These are phyloP conservation scores for Lathronympha strigana DNA, from an alignment of 2,888 invertebrate species.

Conservation along the genomic window DNA sequence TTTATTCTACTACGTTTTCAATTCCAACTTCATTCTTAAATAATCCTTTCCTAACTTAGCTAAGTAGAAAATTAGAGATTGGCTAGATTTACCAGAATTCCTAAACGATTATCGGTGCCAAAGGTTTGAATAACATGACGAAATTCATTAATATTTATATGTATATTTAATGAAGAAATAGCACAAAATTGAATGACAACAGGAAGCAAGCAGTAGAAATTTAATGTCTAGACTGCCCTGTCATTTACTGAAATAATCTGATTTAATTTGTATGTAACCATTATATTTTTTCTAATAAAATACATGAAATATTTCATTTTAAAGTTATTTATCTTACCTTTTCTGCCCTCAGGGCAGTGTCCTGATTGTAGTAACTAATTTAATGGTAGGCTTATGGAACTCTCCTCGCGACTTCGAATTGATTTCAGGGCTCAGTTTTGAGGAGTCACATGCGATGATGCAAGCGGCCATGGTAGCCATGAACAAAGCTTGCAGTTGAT, in stretches of 20 bases:
- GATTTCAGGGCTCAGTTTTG: too few species aligned
- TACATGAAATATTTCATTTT: constrained; percentile 23
- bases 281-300: constrained; percentile 42
- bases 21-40: background rate
- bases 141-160: constrained; percentile 13
- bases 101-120: constrained; percentile 40
- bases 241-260: constrained; percentile 32
- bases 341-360: background rate
- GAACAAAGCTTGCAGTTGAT: too few species aligned
- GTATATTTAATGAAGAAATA: constrained; percentile 23
- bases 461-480: too few species aligned
- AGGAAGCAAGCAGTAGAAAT: background rate
- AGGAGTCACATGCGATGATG: too few species aligned
- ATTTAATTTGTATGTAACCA: constrained; percentile 38
- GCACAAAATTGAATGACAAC: constrained; percentile 30
- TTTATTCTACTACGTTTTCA: constrained; percentile 34
- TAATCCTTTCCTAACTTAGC: constrained; percentile 7
- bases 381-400: too few species aligned
- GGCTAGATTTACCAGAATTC: constrained; percentile 35
- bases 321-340: background rate
- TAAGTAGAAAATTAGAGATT: constrained; percentile 38
- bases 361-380: too few species aligned
- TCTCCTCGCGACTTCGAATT: too few species aligned
- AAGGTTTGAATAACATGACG: constrained; percentile 32
- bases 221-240: constrained; percentile 6